Conservation (phyloP, 2,113 vertebrate species). For the Hippocampus zosterae region DNA sequence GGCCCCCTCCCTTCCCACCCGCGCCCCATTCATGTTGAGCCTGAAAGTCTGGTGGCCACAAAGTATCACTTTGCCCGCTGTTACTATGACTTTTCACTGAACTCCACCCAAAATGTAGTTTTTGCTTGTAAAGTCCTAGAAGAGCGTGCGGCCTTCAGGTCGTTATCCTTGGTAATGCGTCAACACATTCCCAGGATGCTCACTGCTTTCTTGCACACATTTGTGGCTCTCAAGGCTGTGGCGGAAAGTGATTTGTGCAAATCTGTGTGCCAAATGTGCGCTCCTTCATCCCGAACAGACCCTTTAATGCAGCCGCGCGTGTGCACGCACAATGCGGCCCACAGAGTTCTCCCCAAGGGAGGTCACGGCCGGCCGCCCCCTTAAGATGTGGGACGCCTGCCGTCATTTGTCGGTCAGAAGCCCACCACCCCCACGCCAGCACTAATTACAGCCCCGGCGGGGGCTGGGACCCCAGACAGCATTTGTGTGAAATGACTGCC, state of each 20-base stretch:
- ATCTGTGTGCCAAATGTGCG: constrained; percentile 19
- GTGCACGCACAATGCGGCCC: constrained; percentile 33
- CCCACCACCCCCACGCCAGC: constrained; percentile 30
- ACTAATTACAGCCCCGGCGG: constrained; percentile 39
- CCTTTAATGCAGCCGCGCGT: not conserved
- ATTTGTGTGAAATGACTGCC: constrained; percentile 35
- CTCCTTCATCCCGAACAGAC: constrained; percentile 29
- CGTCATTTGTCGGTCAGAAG: constrained; percentile 22
- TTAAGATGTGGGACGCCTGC: constrained; percentile 26
- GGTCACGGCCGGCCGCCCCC: constrained; percentile 40
- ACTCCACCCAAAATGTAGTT: not conserved
- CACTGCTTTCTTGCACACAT: constrained; percentile 48
- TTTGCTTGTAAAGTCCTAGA: not conserved
- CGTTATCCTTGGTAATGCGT: not conserved
- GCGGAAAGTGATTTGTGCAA: constrained; percentile 31
- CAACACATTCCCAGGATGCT: not conserved
- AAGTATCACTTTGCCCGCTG: not conserved
- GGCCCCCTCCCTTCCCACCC: constrained; percentile 17
- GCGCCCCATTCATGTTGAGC: constrained; percentile 24
- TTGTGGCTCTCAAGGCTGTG: constrained; percentile 21
- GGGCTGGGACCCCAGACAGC: constrained; percentile 25
- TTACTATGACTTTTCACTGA: too few relatives aligned
- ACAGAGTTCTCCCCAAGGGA: constrained; percentile 23
- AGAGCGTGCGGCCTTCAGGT: not conserved
- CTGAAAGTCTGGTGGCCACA: constrained; percentile 21